Evolutionary conservation across 1,140 invertebrate genomes (phyloP), one percentile per base, ranked within the genome.

Genomic region (Pogonomyrmex barbatus): DNA sequence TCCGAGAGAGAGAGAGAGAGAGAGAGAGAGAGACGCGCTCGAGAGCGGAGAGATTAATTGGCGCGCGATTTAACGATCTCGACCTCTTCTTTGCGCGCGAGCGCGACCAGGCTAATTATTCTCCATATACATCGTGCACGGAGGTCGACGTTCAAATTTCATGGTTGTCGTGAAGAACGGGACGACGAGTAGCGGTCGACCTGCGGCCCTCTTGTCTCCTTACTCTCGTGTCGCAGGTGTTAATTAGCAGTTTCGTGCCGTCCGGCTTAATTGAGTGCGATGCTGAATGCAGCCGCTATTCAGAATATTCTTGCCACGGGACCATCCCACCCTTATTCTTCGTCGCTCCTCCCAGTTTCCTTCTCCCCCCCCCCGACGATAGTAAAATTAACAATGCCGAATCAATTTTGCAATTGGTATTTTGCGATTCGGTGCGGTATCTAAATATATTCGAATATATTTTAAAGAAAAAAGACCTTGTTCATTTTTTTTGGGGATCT

Each of bases 211-310:
- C 47, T n/a, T 45, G 12, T 83, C 42, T 12, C 9, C 68, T 2
- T 24, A 24, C 30, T 24, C 39, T 47, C 39, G 56, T n/a, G 71
- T 81, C 77, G 75, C 87, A 81, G 71, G 86, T 88, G 91, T 87
- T 91, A 88, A 91, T 87, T 91, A 89, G 78, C 81, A 84, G 71
- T 77, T 90, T 78, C 82, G 50, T 86, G 78, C 58, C 60, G 36
- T 67, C 36, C 47, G 65, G 75, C 63, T 91, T 89, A 91, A 90
- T 89, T 85, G 85, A 91, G 76, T 30, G 63, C 71, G 47, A 83
- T 75, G 33, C 45, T 56, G 17, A 33, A 47, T 45, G 47, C 67
- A 60, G 45, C 12, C 50, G 8, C 58, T 85, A 54, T 82, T 87
- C 56, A 54, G n/a, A 50, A 63, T 30, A 67, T 77, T 75, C 73